phyloP scores from a whole-genome alignment of 1,140 invertebrate species.

The Chrysoperla carnea region DNA sequence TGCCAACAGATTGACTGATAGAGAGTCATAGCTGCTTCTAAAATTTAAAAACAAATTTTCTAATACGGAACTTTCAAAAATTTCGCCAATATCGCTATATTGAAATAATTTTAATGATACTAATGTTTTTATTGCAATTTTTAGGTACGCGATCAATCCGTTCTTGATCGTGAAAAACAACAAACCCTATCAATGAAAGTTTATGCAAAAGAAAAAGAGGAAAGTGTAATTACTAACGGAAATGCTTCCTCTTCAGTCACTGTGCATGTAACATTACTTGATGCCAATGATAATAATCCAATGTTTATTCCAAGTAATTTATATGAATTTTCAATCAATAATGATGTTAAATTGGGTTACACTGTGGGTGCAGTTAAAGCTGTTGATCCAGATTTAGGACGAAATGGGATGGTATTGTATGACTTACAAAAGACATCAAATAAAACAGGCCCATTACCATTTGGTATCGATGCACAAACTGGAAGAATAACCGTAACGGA shows the following conservation, averaged over 20 bases:
- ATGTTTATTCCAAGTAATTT: conserved; percentile 65
- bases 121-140: not conserved
- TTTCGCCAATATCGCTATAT: no score
- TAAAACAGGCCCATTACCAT: conserved; percentile 41
- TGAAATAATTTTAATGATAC: no score
- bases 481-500: conserved; percentile 54
- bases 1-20: no score
- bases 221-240: conserved; percentile 33
- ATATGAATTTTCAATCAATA: conserved; percentile 54
- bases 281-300: conserved; percentile 77
- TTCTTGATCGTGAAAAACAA: conserved; percentile 60
- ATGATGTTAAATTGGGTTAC: conserved; percentile 43
- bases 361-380: conserved; percentile 59
- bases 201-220: conserved; percentile 52
- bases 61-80: no score
- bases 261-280: conserved; percentile 64
- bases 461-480: conserved; percentile 48
- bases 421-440: conserved; percentile 53
- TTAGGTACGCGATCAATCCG: conserved; percentile 31
- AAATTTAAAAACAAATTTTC: no score
- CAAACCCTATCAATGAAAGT: conserved; percentile 51
- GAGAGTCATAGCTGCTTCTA: no score
- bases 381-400: conserved; percentile 60
- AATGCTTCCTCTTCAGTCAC: conserved; percentile 40
- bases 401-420: conserved; percentile 63